phyloP scores from a whole-genome alignment of 2,888 invertebrate species.

The Operophtera brumata region DNA sequence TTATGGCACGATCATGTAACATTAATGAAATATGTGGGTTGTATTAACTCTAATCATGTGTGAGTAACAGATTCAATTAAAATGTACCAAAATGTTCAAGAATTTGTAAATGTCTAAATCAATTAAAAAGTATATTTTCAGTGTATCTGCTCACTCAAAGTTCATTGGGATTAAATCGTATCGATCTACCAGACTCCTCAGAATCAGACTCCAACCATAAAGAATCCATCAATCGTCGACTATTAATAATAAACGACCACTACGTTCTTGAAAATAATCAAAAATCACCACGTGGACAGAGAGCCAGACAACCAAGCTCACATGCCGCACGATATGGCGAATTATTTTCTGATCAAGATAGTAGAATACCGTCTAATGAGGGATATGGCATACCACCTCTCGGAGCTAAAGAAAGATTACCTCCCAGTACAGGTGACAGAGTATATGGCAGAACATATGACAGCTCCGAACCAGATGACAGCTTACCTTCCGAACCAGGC shows the following conservation, averaged over 20 bases:
- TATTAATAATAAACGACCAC: no score
- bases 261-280: neutral
- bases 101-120: neutral
- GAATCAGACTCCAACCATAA: conserved; percentile 1
- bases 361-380: no score
- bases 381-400: no score
- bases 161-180: conserved; percentile 37
- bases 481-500: no score
- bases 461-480: no score
- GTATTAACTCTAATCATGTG: conserved; percentile 36
- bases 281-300: neutral
- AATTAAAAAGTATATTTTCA: conserved; percentile 16
- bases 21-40: conserved; percentile 43
- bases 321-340: no score
- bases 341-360: no score
- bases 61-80: conserved; percentile 35
- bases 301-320: no score
- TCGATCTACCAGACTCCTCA: conserved; percentile 36
- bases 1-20: conserved; percentile 5
- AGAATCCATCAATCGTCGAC: conserved; percentile 11
- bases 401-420: no score
- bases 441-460: no score
- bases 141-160: conserved; percentile 30
- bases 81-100: neutral
- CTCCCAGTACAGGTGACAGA: no score